Base-by-base conservation (phyloP, 2,113 vertebrate genomes). In the Scalopus aquaticus region DNA sequence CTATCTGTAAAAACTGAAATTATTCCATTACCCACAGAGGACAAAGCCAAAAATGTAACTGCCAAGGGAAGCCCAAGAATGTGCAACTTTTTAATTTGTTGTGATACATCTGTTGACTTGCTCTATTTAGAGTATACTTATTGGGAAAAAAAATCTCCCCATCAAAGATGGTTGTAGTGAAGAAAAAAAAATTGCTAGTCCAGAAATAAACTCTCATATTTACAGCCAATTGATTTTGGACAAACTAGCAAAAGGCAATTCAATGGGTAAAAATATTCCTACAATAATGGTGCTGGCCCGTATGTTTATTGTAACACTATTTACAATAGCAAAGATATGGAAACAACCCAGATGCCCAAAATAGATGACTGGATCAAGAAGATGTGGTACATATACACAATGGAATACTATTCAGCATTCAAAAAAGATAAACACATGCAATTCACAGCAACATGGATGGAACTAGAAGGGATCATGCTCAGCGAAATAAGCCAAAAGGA, bases 11-110 rank as follows among this genome's bases (percentile, higher is more conserved):
- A 88, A 58, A 84, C 35, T 67, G 12, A 93, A 91, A 83, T 78
- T 84, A 74, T 78, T 85, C 20, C 32, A 64, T 90, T 16, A 94
- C 51, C 28, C 72, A 80, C 5, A 65, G 70, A 49, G 22, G 58
- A 19, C n/a, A 91, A 93, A 93, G 49, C 28, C 62, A 93, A 92
- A 95, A 92, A 79, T 90, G 51, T 54, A 72, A 46, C 51, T 62
- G 67, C 16, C 49, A 49, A 76, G 20, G 17, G 22, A 80, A 65
- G 26, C 39, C 46, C 81, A 94, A 78, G 72, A 93, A 93, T n/a
- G 5, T 86, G 51, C 15, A 83, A 70, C n/a, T 86, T 87, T 88
- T 56, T 44, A 90, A 92, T 72, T 94, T 37, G 51, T 2, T 93
- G 39, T n/a, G 39, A 70, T 81, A 44, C 8, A 79, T 69, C 60